Conservation (phyloP, 2,113 vertebrate genomes). For the Centrocercus urophasianus region DNA sequence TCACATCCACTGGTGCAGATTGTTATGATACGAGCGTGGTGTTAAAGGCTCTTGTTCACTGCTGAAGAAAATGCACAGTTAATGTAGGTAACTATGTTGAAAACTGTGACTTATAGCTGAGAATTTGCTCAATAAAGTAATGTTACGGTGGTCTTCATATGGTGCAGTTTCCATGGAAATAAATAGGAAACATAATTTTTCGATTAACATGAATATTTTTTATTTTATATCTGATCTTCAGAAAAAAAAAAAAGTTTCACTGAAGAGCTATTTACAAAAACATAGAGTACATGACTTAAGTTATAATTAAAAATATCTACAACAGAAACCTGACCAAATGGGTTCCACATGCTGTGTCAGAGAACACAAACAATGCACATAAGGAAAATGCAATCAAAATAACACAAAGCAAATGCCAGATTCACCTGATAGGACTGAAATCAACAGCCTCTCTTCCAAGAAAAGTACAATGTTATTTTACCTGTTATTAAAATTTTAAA, state of each 20-base stretch:
- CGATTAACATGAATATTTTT: not conserved
- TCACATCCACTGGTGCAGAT: too few relatives aligned
- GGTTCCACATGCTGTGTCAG: not conserved
- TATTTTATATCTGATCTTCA: not conserved
- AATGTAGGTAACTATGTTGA: too few relatives aligned
- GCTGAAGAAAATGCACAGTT: too few relatives aligned
- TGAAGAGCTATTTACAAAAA: not conserved
- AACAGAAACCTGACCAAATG: not conserved
- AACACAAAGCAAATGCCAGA: not conserved
- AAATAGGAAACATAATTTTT: too few relatives aligned
- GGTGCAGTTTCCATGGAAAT: too few relatives aligned
- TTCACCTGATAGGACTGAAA: not conserved
- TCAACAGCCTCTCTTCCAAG: not conserved
- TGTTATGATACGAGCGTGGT: too few relatives aligned
- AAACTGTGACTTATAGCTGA: too few relatives aligned
- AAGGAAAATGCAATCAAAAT: not conserved
- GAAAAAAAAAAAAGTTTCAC: not conserved
- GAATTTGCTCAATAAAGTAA: too few relatives aligned
- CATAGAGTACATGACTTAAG: not conserved
- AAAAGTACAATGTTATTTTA: not conserved
- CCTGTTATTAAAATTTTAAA: not conserved
- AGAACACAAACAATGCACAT: not conserved
- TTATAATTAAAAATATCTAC: not conserved
- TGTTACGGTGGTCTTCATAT: too few relatives aligned
- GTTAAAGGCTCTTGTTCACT: too few relatives aligned